Conservation (phyloP, 2,113 vertebrate species). For the Macquaria australasica region DNA sequence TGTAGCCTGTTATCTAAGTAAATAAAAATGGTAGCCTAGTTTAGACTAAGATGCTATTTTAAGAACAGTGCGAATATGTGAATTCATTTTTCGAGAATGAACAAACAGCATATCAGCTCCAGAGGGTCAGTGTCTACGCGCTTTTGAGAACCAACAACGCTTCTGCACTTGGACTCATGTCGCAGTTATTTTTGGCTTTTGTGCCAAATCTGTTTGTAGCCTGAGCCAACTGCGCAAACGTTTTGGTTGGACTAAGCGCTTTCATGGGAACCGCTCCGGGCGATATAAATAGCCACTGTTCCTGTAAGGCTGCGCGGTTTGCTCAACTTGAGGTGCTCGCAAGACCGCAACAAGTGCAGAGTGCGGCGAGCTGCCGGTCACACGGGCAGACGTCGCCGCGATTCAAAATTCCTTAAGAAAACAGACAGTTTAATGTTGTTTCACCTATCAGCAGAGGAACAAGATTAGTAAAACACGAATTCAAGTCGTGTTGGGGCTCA, state of each 20-base stretch:
- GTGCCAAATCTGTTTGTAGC: conserved; percentile 72
- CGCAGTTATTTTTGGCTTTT: conserved; percentile 74
- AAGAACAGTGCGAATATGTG: conserved; percentile 14
- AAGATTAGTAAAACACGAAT: not conserved
- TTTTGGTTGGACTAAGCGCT: conserved; percentile 65
- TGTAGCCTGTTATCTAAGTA: not conserved
- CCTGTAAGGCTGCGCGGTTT: conserved; percentile 48
- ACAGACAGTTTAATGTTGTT: not conserved
- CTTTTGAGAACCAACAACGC: conserved; percentile 32
- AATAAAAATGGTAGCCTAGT: not conserved
- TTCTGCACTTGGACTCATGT: conserved; percentile 43
- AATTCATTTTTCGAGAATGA: conserved; percentile 8
- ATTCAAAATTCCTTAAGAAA: not conserved
- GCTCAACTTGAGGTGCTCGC: conserved; percentile 52
- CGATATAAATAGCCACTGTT: conserved; percentile 75
- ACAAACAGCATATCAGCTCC: not conserved
- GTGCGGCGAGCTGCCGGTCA: conserved; percentile 25
- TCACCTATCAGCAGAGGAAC: not conserved
- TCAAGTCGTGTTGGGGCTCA: accelerated
- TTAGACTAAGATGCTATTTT: conserved; percentile 1
- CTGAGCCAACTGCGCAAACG: conserved; percentile 67
- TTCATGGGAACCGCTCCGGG: conserved; percentile 76
- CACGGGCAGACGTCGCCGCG: not conserved
- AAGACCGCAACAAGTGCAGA: conserved; percentile 79
- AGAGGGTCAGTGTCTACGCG: conserved; percentile 37